Conservation (phyloP, 1,140 invertebrate species). For the Littorina saxatilis region DNA sequence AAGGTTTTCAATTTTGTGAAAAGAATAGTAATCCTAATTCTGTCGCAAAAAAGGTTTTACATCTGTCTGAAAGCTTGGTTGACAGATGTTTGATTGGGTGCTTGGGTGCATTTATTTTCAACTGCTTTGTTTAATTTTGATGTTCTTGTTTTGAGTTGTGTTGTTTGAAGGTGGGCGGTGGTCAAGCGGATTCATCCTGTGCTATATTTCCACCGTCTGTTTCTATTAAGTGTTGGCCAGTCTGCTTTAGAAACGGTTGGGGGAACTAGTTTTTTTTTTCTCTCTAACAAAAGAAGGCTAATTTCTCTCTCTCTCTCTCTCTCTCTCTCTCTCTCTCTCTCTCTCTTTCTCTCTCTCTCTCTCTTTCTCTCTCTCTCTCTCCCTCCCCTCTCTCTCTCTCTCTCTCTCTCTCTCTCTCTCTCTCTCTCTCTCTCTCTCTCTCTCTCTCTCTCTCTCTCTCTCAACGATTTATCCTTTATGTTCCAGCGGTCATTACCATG, state of each 20-base stretch:
- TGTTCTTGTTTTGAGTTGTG: not conserved
- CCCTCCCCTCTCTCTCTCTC: not conserved
- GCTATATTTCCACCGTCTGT: not conserved
- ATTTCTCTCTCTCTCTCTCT: not conserved
- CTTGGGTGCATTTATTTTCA: no score
- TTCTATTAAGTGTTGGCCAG: not conserved
- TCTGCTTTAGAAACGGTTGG: not conserved
- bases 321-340: not conserved
- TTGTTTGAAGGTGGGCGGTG: not conserved
- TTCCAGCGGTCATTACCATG: slow-evolving; percentile 46
- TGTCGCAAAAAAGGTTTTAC: no score
- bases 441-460: not conserved
- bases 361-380: not conserved
- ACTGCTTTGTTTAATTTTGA: not conserved
- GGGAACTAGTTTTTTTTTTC: not conserved
- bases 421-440: not conserved
- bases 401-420: not conserved
- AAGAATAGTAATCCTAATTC: no score
- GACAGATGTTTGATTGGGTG: no score
- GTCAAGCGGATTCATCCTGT: not conserved
- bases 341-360: not conserved
- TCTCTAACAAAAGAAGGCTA: no score
- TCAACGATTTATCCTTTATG: no score
- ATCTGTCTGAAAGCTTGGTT: no score
- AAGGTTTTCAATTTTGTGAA: no score